A percentile compares a stretch with the other conserved stretches of the same genome.
Evolutionary conservation across 37 sponge, comb jelly and placozoan genomes (phyloP).

Genomic region (Hormiphora californensis): DNA sequence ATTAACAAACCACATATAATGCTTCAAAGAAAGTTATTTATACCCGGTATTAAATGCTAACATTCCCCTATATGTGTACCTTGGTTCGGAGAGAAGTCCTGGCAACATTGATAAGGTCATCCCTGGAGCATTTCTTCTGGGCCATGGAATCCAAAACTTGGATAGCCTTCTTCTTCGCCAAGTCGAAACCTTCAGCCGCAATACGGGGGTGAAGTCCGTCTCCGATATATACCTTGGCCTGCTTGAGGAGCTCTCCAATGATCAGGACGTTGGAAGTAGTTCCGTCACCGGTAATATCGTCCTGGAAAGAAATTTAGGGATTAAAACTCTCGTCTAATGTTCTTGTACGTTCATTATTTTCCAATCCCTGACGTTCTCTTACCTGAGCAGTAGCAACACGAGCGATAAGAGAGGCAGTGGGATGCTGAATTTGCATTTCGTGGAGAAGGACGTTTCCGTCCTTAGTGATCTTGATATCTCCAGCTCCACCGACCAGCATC

Average conservation of each 20-base stretch:
- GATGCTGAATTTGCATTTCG: slow-evolving; percentile 99
- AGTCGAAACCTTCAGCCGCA: slow-evolving; percentile 88
- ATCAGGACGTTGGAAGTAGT: slow-evolving; percentile 98
- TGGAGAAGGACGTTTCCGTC: slow-evolving; percentile 97
- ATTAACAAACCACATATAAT: too few species aligned
- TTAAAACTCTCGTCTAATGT: too few species aligned
- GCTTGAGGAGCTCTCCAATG: slow-evolving; percentile 96
- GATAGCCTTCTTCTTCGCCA: slow-evolving; percentile 84
- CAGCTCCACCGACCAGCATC: slow-evolving; percentile 99
- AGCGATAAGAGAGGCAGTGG: slow-evolving; percentile 97
- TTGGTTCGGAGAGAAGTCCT: slow-evolving; percentile 94
- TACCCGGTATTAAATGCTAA: too few species aligned
- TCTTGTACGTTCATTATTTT: neutral
- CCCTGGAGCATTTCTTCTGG: slow-evolving; percentile 57
- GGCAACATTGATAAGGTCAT: slow-evolving; percentile 84
- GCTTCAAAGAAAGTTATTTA: too few species aligned
- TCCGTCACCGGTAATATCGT: slow-evolving; percentile 98
- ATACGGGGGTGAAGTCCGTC: slow-evolving; percentile 93
- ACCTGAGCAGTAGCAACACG: slow-evolving; percentile 94
- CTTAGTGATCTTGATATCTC: slow-evolving; percentile 99
- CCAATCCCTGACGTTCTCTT: neutral
- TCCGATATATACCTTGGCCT: slow-evolving; percentile 62
- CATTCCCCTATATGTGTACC: too few species aligned
- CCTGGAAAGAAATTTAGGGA: slow-evolving; percentile 64
- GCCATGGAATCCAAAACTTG: slow-evolving; percentile 60